Base-by-base conservation (phyloP, 2,797 vertebrate genomes). In the Rhinophrynus dorsalis region DNA sequence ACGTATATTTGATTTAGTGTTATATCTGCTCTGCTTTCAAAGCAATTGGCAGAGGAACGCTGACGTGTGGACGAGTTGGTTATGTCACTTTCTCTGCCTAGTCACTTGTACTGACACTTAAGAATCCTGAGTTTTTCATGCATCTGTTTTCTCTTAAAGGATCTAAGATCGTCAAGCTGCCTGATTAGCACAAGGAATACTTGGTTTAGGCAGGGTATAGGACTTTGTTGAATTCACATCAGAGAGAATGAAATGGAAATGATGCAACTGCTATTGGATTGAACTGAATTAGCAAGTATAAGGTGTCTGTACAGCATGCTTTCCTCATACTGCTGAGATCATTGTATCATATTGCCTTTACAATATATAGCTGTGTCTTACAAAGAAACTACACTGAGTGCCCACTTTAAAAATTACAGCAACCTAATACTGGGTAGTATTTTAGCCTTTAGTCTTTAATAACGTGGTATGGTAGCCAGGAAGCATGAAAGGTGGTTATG, bases 141-240 rank as follows among this genome's bases (percentile, higher is more conserved):
- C 33, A 58, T 58, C 55, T 58, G 55, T 58, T 58, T 1, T n/a
- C 26, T 40, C n/a, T 58, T 58, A 38, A n/a, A 35, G 55, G 33
- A 6, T 12, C 26, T 26, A 40, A 38, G 12, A 13, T n/a, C 21
- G 10, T 27, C 11, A 2, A 47, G 13, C 1, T 1, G 20, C 18
- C 10, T 7, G 11, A 27, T 27, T 26, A 50, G 15, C 55, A 38
- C 40, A 17, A 44, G 40, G 15, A 20, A 44, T 44, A 44, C 20
- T 44, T 44, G 1, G 35, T 24, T 20, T 26, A 8, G 9, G 55
- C 55, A 58, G 20, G 55, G 24, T 15, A 56, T 24, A 13, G 54
- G 20, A 23, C 54, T 13, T 12, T 37, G 32, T 32, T 37, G 17
- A 20, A 10, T 6, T 33, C 29, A 20, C 5, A 17, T n/a, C 51